phyloP scores from a whole-genome alignment of 1,140 invertebrate species.

The Parapsyche elsis region DNA sequence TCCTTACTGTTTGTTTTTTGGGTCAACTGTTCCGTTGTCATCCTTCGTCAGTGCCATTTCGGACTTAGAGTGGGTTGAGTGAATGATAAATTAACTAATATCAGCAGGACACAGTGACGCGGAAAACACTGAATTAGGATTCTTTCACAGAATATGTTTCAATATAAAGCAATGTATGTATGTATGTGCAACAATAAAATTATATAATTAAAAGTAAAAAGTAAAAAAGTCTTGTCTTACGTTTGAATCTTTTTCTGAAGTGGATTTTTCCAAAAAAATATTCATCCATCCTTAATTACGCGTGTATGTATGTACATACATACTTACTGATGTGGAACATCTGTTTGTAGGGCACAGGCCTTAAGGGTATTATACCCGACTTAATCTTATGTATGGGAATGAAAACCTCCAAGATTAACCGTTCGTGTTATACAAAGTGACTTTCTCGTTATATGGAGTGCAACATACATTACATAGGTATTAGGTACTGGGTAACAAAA shows the following conservation, averaged over 20 bases:
- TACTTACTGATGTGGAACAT: conserved; percentile 2
- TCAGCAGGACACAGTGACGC: conserved; percentile 10
- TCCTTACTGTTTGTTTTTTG: neutral
- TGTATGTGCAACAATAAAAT: no score
- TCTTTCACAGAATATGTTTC: no score
- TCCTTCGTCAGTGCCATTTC: conserved; percentile 25
- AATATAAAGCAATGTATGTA: no score
- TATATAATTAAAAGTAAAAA: no score
- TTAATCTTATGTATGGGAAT: conserved; percentile 21
- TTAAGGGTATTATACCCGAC: neutral
- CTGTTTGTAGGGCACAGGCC: conserved; percentile 4
- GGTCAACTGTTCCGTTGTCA: conserved; percentile 8
- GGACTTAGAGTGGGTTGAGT: neutral
- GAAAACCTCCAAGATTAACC: conserved; percentile 30
- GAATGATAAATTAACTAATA: conserved; percentile 26
- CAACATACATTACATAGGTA: no score
- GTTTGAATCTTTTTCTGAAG: no score
- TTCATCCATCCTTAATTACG: neutral
- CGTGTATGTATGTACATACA: neutral
- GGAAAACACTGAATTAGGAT: conserved; percentile 6
- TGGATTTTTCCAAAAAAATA: no score
- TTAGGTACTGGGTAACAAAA: no score
- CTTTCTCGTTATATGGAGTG: neutral
- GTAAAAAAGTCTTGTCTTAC: no score
- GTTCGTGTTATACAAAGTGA: conserved; percentile 9